Conservation (phyloP, 2,113 vertebrate genomes). For the Oophaga pumilio region DNA sequence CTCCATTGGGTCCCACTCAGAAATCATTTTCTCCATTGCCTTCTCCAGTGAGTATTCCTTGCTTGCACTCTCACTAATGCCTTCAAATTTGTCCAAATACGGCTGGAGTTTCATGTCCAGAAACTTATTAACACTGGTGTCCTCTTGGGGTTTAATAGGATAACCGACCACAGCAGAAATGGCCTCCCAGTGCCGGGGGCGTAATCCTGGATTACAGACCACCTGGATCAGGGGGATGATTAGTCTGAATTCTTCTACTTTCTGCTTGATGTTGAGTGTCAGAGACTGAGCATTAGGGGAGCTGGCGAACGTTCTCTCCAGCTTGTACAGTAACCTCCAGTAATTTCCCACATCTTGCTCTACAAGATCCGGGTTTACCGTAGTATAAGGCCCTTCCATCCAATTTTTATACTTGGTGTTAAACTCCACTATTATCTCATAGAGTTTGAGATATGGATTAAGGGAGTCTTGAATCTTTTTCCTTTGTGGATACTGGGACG, state of each 20-base stretch:
- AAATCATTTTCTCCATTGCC: conserved; percentile 82
- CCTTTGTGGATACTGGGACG: conserved; percentile 80
- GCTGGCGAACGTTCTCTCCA: conserved; percentile 77
- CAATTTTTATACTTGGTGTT: conserved; percentile 71
- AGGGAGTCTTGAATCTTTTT: conserved; percentile 80
- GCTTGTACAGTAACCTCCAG: conserved; percentile 79
- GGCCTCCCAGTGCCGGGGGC: conserved; percentile 80
- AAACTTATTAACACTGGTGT: conserved; percentile 72
- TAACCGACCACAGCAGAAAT: conserved; percentile 76
- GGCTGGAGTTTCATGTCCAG: conserved; percentile 78
- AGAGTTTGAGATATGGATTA: conserved; percentile 80
- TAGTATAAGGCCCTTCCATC: conserved; percentile 78
- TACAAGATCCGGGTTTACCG: conserved; percentile 81
- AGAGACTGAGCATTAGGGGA: conserved; percentile 76
- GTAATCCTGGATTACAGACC: conserved; percentile 83
- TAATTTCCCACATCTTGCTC: conserved; percentile 78
- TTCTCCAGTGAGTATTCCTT: conserved; percentile 86
- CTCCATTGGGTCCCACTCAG: conserved; percentile 78
- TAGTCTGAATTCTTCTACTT: conserved; percentile 81
- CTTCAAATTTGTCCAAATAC: conserved; percentile 74
- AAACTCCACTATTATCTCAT: conserved; percentile 77
- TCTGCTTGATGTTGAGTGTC: conserved; percentile 70
- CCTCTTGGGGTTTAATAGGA: conserved; percentile 71
- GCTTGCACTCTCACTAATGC: conserved; percentile 81
- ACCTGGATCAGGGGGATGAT: conserved; percentile 82